A percentile compares a stretch with the other conserved stretches of the same genome.
Conservation (phyloP, 2,113 vertebrate species). For the Egretta garzetta region DNA sequence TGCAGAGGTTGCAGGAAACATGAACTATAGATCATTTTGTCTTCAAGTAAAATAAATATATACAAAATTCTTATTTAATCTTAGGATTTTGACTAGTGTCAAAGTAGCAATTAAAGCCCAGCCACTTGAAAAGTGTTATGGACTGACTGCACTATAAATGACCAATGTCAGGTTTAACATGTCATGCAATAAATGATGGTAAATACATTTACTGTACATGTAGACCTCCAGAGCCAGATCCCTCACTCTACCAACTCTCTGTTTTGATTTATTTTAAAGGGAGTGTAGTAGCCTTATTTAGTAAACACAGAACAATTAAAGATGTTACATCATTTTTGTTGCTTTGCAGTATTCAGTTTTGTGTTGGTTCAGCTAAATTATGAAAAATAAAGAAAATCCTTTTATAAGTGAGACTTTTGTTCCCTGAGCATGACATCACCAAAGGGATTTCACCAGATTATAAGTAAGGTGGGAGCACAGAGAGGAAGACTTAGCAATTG, state of each 20-base stretch:
- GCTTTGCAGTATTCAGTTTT: slow-evolving; percentile 82
- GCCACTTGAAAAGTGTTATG: slow-evolving; percentile 60
- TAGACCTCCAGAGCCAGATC: slow-evolving; percentile 66
- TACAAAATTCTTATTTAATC: slow-evolving; percentile 58
- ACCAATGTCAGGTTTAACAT: slow-evolving; percentile 65
- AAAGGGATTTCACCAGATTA: neutral
- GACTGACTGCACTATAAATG: slow-evolving; percentile 71
- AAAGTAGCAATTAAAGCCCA: slow-evolving; percentile 68
- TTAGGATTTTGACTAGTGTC: slow-evolving; percentile 61
- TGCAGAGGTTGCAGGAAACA: neutral
- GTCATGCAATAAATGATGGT: slow-evolving; percentile 74
- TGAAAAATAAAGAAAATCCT: slow-evolving; percentile 84
- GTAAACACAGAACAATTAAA: slow-evolving; percentile 66
- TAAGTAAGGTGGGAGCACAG: neutral
- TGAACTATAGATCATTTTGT: slow-evolving; percentile 20
- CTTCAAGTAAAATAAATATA: slow-evolving; percentile 48
- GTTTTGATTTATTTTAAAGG: slow-evolving; percentile 51
- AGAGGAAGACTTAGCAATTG: neutral
- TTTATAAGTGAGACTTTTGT: slow-evolving; percentile 79
- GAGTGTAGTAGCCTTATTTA: slow-evolving; percentile 66
- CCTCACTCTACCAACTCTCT: slow-evolving; percentile 54
- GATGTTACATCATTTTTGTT: slow-evolving; percentile 76
- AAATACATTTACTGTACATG: slow-evolving; percentile 57
- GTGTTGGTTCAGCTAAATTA: slow-evolving; percentile 87
- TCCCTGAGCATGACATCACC: slow-evolving; percentile 64